phyloP scores from a whole-genome alignment of 2,888 invertebrate species.

The Anarsia innoxiella region DNA sequence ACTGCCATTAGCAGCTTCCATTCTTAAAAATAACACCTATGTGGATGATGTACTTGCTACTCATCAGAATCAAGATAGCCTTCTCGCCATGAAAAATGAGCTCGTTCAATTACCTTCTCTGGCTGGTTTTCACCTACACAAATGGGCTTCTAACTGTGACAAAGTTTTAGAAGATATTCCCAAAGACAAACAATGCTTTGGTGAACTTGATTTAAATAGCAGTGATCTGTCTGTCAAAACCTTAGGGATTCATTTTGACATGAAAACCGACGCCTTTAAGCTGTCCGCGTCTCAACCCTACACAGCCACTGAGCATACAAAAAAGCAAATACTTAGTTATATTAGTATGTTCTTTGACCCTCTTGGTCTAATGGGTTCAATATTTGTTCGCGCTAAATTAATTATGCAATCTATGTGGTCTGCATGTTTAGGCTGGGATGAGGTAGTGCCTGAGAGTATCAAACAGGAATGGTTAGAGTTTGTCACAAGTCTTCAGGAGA shows the following conservation, averaged over 20 bases:
- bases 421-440: conserved; percentile 2
- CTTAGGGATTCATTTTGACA: neutral
- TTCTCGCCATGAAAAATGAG: neutral
- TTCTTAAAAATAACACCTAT: neutral
- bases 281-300: neutral
- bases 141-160: neutral
- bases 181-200: neutral
- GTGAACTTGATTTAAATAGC: neutral
- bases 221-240: conserved; percentile 1
- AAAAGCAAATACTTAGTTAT: conserved; percentile 3
- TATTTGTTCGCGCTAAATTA: conserved; percentile 4
- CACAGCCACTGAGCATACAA: neutral
- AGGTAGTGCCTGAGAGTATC: neutral
- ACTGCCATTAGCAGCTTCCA: neutral
- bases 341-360: conserved; percentile 4
- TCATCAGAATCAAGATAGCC: neutral
- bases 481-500: neutral
- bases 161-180: neutral
- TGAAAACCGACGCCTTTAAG: neutral
- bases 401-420: conserved; percentile 8
- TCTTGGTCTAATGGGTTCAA: conserved; percentile 2
- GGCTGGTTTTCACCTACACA: conserved; percentile 1
- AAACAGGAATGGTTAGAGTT: conserved; percentile 1
- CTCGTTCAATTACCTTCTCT: neutral
- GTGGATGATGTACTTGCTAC: conserved; percentile 1